These are phyloP conservation scores for Drosophila nebulosa DNA, from an alignment of 1,140 invertebrate genomes.

Conservation along the genomic window DNA sequence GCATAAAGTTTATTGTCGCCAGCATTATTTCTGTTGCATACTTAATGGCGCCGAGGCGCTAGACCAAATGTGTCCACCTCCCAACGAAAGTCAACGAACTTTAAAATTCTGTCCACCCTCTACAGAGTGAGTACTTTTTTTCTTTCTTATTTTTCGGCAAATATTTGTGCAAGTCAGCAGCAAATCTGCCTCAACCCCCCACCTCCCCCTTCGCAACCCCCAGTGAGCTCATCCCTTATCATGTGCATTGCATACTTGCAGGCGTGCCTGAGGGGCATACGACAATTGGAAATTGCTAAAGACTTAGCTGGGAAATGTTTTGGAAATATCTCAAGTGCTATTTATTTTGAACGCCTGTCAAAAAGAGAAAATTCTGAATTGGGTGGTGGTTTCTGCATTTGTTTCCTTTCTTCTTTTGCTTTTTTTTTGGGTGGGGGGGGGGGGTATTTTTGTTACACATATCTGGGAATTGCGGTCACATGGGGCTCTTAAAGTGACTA, in stretches of 20 bases:
- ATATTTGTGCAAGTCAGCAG: constrained; percentile 74
- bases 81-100: constrained; percentile 58
- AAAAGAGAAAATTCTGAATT: background rate
- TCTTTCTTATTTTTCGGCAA: constrained; percentile 46
- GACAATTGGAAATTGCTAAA: constrained; percentile 50
- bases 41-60: constrained; percentile 56
- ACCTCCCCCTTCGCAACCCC: background rate
- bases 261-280: constrained; percentile 10
- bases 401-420: constrained; percentile 1
- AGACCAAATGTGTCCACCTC: constrained; percentile 35
- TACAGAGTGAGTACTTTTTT: constrained; percentile 5
- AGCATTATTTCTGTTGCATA: constrained; percentile 63
- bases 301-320: constrained; percentile 68
- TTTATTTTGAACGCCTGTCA: constrained; percentile 62
- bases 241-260: constrained; percentile 58
- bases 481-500: background rate
- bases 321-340: constrained; percentile 75
- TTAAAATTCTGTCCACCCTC: constrained; percentile 56
- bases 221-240: constrained; percentile 57
- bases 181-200: constrained; percentile 22
- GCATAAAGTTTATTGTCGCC: constrained; percentile 77
- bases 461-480: constrained; percentile 8
- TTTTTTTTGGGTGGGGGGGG: too few relatives aligned
- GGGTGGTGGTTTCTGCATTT: constrained; percentile 24
- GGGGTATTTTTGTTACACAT: constrained; percentile 8